Conservation (phyloP, 2,113 vertebrate genomes). For the Tachycineta bicolor region DNA sequence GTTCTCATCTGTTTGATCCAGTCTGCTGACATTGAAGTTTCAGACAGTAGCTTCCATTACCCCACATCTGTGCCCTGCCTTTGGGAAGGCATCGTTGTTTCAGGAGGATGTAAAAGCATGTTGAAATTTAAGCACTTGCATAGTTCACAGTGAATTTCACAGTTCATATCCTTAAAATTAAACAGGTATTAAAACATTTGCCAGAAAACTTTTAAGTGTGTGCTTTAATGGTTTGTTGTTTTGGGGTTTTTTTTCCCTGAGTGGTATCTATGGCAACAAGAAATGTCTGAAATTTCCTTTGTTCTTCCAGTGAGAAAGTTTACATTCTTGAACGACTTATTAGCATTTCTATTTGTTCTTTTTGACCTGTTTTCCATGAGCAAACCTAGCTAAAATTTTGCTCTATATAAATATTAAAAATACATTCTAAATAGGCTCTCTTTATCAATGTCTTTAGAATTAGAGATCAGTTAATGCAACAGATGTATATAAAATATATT, state of each 20-base stretch:
- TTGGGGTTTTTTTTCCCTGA: background rate
- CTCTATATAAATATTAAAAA: background rate
- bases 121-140: background rate
- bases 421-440: background rate
- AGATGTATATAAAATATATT: background rate
- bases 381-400: background rate
- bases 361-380: background rate
- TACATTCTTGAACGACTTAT: background rate
- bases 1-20: background rate
- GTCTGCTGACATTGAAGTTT: background rate
- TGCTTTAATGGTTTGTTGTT: background rate
- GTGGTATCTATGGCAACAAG: background rate
- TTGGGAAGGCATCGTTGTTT: background rate
- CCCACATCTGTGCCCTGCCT: background rate
- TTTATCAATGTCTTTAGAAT: background rate
- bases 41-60: background rate
- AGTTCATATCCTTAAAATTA: background rate
- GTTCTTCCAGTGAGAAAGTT: background rate
- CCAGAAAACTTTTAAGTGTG: background rate
- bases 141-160: background rate
- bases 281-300: constrained; percentile 4
- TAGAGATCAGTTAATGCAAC: background rate
- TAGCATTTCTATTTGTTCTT: background rate
- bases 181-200: background rate
- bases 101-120: background rate